A percentile compares a stretch with the other conserved stretches of the same genome.
phyloP scores from a whole-genome alignment of 2,888 invertebrate genomes.

The Antheraea assamensis region DNA sequence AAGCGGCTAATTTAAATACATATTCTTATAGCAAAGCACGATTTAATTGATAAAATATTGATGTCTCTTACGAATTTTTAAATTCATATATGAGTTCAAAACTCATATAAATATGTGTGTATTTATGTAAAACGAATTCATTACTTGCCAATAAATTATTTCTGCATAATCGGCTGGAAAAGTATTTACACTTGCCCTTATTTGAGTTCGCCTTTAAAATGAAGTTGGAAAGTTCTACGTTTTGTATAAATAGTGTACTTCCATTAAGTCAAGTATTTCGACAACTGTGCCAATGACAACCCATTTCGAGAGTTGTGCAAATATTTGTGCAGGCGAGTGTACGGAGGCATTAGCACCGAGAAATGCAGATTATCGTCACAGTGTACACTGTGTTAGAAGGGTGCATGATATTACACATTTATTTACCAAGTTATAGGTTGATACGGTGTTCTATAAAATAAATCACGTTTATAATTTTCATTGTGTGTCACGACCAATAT shows the following conservation, averaged over 20 bases:
- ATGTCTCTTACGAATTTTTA: too few relatives aligned
- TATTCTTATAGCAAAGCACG: too few relatives aligned
- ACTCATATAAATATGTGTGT: too few relatives aligned
- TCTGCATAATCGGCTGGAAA: not conserved
- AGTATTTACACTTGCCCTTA: not conserved
- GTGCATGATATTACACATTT: constrained; percentile 44
- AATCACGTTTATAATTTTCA: not conserved
- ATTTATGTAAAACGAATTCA: not conserved
- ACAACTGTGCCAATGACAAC: constrained; percentile 65
- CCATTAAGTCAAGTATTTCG: constrained; percentile 68
- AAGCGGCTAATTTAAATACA: too few relatives aligned
- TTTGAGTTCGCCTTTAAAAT: not conserved
- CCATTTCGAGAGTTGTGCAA: constrained; percentile 66
- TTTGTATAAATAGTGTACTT: constrained; percentile 43
- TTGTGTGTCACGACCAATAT: not conserved
- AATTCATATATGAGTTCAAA: too few relatives aligned
- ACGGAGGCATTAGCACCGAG: constrained; percentile 56
- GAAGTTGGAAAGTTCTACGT: constrained; percentile 12
- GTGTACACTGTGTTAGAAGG: constrained; percentile 56
- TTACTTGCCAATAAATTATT: not conserved
- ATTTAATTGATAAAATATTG: too few relatives aligned
- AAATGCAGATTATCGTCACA: constrained; percentile 63
- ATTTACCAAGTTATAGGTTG: not conserved
- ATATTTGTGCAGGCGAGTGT: constrained; percentile 72
- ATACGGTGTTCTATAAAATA: not conserved